phyloP scores from a whole-genome alignment of 2,888 invertebrate genomes.

The Acanthococcus lagerstroemiae region DNA sequence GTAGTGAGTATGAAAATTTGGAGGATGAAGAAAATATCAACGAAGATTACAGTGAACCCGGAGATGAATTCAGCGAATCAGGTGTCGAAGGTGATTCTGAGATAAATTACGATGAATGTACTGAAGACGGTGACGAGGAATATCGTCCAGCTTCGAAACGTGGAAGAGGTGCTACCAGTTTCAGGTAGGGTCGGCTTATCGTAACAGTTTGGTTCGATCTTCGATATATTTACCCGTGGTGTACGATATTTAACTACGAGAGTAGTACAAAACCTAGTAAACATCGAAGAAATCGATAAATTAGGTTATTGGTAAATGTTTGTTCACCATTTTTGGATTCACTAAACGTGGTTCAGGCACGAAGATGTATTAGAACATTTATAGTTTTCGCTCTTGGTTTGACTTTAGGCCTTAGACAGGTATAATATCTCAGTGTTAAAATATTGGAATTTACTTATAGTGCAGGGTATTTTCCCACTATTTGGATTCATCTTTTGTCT shows the following conservation, averaged over 20 bases:
- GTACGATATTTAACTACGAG: neutral
- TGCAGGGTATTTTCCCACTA: too few species aligned
- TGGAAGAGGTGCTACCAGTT: neutral
- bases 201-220: neutral
- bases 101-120: neutral
- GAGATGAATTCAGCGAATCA: slow-evolving; percentile 31
- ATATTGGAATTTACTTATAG: too few species aligned
- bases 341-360: too few species aligned
- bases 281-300: too few species aligned
- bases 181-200: neutral
- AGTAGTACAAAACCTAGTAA: too few species aligned
- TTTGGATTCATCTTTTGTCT: too few species aligned
- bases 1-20: slow-evolving; percentile 11
- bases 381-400: too few species aligned
- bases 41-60: slow-evolving; percentile 44
- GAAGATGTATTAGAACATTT: too few species aligned
- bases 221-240: neutral
- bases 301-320: too few species aligned
- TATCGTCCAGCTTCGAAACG: slow-evolving; percentile 17
- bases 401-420: too few species aligned
- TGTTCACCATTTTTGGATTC: too few species aligned
- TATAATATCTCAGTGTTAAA: too few species aligned
- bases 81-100: slow-evolving; percentile 1
- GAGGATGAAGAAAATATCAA: slow-evolving; percentile 37
- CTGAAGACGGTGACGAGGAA: slow-evolving; percentile 16